Percentiles rank a stretch among this genome's conserved stretches.
phyloP scores from a whole-genome alignment of 2,113 vertebrate genomes.

The Centropristis striata region DNA sequence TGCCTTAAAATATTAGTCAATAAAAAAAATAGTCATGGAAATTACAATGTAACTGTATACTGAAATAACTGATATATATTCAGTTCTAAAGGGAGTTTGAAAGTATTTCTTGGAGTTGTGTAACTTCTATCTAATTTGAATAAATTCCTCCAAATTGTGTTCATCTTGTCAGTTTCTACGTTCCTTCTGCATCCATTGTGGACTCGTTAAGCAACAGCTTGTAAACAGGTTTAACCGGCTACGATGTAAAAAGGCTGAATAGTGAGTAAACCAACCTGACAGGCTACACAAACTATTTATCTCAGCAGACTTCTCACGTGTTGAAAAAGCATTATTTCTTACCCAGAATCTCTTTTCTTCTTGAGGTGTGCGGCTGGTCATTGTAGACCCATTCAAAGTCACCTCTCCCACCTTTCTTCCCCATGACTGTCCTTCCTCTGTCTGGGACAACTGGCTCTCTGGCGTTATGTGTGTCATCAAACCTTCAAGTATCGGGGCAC shows the following conservation, averaged over 20 bases:
- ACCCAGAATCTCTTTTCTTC: slow-evolving; percentile 96
- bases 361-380: slow-evolving; percentile 96
- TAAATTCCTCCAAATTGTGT: background rate
- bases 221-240: slow-evolving; percentile 82
- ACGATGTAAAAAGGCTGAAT: background rate
- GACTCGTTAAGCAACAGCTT: slow-evolving; percentile 39
- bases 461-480: slow-evolving; percentile 50
- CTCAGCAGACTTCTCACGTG: background rate
- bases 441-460: background rate
- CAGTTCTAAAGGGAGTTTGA: background rate
- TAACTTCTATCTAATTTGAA: background rate
- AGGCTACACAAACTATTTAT: background rate
- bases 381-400: slow-evolving; percentile 99
- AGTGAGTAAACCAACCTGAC: background rate
- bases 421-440: slow-evolving; percentile 83
- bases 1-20: background rate
- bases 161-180: background rate
- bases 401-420: slow-evolving; percentile 85
- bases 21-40: background rate
- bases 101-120: background rate
- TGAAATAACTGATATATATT: background rate
- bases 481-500: slow-evolving; percentile 58
- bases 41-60: background rate
- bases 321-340: slow-evolving; percentile 52
- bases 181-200: slow-evolving; percentile 27